Conservation (phyloP, 2,888 invertebrate species). For the Sisyra terminalis region DNA sequence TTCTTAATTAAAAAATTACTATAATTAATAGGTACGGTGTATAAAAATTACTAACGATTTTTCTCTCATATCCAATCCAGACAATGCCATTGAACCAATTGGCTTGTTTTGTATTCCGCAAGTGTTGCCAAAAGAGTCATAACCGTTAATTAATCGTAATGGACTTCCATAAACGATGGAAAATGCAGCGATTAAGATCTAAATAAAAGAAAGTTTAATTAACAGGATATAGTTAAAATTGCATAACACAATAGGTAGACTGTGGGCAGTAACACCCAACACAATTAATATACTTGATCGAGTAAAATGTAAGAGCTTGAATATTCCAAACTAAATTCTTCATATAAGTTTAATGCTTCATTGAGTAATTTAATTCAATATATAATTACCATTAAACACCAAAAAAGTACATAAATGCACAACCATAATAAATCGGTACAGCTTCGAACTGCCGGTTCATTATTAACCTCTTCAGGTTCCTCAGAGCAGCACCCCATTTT, state of each 20-base stretch:
- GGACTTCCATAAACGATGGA: conserved; percentile 82
- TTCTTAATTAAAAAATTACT: not conserved
- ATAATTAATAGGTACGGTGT: conserved; percentile 8
- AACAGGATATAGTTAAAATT: conserved; percentile 4
- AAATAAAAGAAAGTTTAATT: conserved; percentile 17
- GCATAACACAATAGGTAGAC: not conserved
- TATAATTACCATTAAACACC: conserved; percentile 58
- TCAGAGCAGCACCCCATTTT: conserved; percentile 51
- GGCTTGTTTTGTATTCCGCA: conserved; percentile 72
- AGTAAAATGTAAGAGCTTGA: too few species aligned
- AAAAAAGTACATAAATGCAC: conserved; percentile 59
- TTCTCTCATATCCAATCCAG: conserved; percentile 65
- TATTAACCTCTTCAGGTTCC: conserved; percentile 41
- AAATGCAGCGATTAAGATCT: conserved; percentile 74
- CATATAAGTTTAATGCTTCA: conserved; percentile 7
- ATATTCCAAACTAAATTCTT: too few species aligned
- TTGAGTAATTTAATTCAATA: conserved; percentile 6
- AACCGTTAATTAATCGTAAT: conserved; percentile 70
- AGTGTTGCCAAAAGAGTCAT: conserved; percentile 88
- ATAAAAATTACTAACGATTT: conserved; percentile 34
- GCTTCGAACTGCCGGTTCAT: conserved; percentile 37
- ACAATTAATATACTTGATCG: too few species aligned
- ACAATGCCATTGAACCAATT: conserved; percentile 52
- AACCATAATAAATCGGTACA: conserved; percentile 78
- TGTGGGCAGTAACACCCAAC: too few species aligned